Base-by-base conservation (phyloP, 2,888 invertebrate genomes). In the Neelides folsomi region DNA sequence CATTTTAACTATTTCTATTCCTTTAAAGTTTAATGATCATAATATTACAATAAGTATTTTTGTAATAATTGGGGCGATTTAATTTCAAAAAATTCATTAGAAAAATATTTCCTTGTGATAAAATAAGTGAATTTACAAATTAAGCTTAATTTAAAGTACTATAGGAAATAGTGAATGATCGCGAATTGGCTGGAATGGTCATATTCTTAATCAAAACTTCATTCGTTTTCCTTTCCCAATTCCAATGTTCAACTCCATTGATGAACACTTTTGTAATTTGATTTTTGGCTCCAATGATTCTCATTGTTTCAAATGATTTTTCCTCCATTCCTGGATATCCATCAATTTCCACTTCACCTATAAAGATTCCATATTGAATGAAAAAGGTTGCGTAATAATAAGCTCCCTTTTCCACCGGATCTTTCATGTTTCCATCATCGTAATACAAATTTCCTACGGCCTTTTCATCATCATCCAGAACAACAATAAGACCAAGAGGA, bases 371-470 rank as follows among this genome's bases (percentile, higher is more conserved):
- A 19, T 43, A 41, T 8, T 41, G n/a, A 34, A 47, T 54, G 2
- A 40, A 13, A 47, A 52, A 57, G 1, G 44, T 43, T 3, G 57
- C 58, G n/a, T 55, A 48, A 50, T 55, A 63, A 47, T 62, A 64
- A 8, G 52, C 13, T 2, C 52, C 57, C n/a, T 49, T 55, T 20
- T 50, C 55, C 27, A 63, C 50, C 6, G 61, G 54, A 43, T 58
- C 59, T 56, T n/a, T 34, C 18, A 27, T 7, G 7, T 27, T 27
- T 3, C 86, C 86, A 64, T 86, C 85, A 67, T 87, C 86, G 83
- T 83, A 86, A 71, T 81, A 84, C 7, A 87, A 70, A 53, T 79
- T 75, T 1, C 86, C 86, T 1, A 47, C 55, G 0, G 82, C 83
- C 12, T 60, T 65, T 12, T 71, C 71, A 3, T 63, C 64, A 1